Evolutionary conservation across 2,888 invertebrate genomes (phyloP).

Genomic region (Leptinotarsa tumamoca): DNA sequence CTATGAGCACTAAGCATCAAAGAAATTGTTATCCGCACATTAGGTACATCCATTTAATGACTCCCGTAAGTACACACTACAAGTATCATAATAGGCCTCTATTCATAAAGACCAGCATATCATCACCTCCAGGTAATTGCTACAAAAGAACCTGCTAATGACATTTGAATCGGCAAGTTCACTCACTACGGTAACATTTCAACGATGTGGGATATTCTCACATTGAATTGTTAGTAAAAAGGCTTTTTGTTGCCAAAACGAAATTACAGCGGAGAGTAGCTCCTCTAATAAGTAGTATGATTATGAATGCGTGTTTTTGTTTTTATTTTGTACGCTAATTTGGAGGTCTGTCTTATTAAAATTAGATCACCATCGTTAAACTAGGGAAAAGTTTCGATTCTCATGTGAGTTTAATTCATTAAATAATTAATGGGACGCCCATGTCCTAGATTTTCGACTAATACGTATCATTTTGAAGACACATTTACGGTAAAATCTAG

Average conservation of each 20-base stretch:
- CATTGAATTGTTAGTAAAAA: slow-evolving; percentile 29
- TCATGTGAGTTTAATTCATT: slow-evolving; percentile 3
- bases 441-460: not conserved
- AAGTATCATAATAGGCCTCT: slow-evolving; percentile 23
- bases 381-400: not conserved
- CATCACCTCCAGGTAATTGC: slow-evolving; percentile 48
- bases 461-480: not conserved
- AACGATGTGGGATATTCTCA: slow-evolving; percentile 37
- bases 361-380: slow-evolving; percentile 4
- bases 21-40: slow-evolving; percentile 37
- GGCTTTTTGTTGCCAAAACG: slow-evolving; percentile 26
- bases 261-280: slow-evolving; percentile 16
- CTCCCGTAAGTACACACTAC: slow-evolving; percentile 28
- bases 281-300: slow-evolving; percentile 3
- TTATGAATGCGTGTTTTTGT: slow-evolving; percentile 12
- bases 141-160: slow-evolving; percentile 47
- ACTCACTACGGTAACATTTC: slow-evolving; percentile 33
- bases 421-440: not conserved
- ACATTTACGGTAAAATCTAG: not conserved
- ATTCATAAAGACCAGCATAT: slow-evolving; percentile 35
- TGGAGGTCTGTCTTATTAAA: slow-evolving; percentile 9
- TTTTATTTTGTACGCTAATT: slow-evolving; percentile 5
- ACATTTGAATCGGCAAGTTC: slow-evolving; percentile 30
- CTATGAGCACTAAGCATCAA: slow-evolving; percentile 30
- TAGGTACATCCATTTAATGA: slow-evolving; percentile 35